Base-by-base conservation (phyloP, 1,140 invertebrate species). In the Drosophila athabasca region DNA sequence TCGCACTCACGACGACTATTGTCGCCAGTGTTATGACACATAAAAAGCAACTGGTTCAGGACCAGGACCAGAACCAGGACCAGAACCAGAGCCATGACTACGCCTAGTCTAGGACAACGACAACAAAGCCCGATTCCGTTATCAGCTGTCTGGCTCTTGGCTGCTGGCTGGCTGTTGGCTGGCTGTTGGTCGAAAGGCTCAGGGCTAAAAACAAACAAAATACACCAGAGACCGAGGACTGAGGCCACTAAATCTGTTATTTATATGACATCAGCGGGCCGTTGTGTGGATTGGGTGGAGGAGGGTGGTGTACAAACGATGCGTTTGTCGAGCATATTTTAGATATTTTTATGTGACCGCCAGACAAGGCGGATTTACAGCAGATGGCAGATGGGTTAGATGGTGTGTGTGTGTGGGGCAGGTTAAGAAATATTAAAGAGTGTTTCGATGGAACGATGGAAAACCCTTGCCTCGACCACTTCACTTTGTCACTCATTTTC, bases 231-330 rank as follows among this genome's bases (percentile, higher is more conserved):
- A 19, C 31, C 43, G 46, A 62, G 67, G 54, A 41, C 75, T 62
- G 78, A 65, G 70, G 67, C 55, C 83, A 88, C 82, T 88, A 87
- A 87, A 82, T 88, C 82, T 82, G 75, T 87, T 87, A 87, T 87
- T 87, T 87, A 85, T 85, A 66, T 67, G 82, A 62, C 74, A 75
- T 87, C 82, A 76, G 64, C 70, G 75, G 79, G 75, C 61, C 66
- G 70, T 69, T 79, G 49, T n/a, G 62, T 43, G 31, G n/a, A n/a
- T n/a, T 19, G 17, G 17, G 7, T 50, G 24, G 15, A 9, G 31
- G 31, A n/a, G 3, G 31, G 31, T 2, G 0, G 29, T 2, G 31
- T 3, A 9, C 8, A 31, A 31, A 31, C 31, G n/a, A 45, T 44
- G 66, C 44, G 57, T 53, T 48, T 31, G 13, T 19, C 19, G 26